Base-by-base conservation (phyloP, 2,113 vertebrate species). In the Forbesichthys papilliferus region DNA sequence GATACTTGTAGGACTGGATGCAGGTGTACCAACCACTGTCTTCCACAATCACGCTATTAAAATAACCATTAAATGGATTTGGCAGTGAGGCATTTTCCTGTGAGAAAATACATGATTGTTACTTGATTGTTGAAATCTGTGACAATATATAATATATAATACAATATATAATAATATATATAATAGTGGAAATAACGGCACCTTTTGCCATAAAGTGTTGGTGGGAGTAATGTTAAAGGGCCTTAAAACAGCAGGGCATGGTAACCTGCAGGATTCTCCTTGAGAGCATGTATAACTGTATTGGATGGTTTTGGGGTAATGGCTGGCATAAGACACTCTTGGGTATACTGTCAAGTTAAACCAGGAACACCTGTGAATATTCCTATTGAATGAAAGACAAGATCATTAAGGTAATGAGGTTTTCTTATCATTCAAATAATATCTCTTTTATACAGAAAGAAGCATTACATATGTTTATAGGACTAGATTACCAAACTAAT, bases 21-120 rank as follows among this genome's bases (percentile, higher is more conserved):
- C 88, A 90, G 49, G 6, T 87, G 77, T 86, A 91, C 11, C 27
- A 3, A 1, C 71, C 88, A 0, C 0, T 0, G 20, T 89, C 48
- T 0, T 42, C 60, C 18, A 71, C 0, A 27, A 65, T 9, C 27
- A 74, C 69, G 1, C n/a, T 66, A 0, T 8, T 0, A n/a, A 86
- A 81, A 75, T 75, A 14, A 27, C 1, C 0, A 0, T n/a, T 13
- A 13, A 12, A 54, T 6, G 63, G 33, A 61, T 2, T n/a, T 55
- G 10, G 9, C 0, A 1, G 3, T 5, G 52, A 11, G 12, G 47
- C 1, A 0, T 59, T 76, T n/a, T 60, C 36, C 80, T 85, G 11
- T 3, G 71, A 18, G 54, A 52, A 52, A 42, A 42, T 6, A 6
- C 36, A 42, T 52, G 49, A 52, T 52, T 12, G 9, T 11, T 52